phyloP scores from a whole-genome alignment of 2,888 invertebrate genomes.

The Stramonita haemastoma region DNA sequence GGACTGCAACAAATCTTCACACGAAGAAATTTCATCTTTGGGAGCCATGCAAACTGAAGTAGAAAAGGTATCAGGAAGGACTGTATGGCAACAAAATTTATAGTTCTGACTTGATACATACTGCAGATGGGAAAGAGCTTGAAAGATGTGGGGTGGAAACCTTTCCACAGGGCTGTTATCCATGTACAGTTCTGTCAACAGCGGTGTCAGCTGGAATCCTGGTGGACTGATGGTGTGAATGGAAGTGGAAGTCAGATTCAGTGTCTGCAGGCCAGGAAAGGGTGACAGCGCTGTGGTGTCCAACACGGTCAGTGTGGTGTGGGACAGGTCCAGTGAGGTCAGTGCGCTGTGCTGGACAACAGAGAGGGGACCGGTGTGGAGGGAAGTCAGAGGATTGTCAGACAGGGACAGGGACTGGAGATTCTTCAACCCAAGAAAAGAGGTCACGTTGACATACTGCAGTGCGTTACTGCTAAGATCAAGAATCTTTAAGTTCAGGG shows the following conservation, averaged over 20 bases:
- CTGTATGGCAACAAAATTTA: constrained; percentile 4
- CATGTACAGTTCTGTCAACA: neutral
- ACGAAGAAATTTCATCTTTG: constrained; percentile 19
- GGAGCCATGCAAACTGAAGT: neutral
- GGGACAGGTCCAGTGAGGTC: constrained; percentile 5
- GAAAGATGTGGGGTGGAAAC: neutral
- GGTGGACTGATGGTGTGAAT: neutral
- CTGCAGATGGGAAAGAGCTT: neutral
- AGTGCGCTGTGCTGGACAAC: neutral
- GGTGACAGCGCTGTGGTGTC: neutral
- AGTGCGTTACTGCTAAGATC: constrained; percentile 10
- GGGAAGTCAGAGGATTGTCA: neutral
- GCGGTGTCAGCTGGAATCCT: neutral
- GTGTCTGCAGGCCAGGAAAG: neutral
- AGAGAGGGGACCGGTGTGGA: neutral
- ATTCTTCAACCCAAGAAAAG: neutral
- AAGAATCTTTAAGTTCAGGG: neutral
- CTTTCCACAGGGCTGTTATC: neutral
- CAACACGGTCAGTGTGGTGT: neutral
- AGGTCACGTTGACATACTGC: neutral
- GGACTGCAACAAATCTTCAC: constrained; percentile 21
- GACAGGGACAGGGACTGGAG: constrained; percentile 2
- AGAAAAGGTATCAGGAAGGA: neutral
- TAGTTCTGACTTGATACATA: neutral
- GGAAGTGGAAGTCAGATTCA: constrained; percentile 4